These are phyloP conservation scores for Ammodytes marinus DNA, from an alignment of 2,113 vertebrate species.

Conservation along the genomic window DNA sequence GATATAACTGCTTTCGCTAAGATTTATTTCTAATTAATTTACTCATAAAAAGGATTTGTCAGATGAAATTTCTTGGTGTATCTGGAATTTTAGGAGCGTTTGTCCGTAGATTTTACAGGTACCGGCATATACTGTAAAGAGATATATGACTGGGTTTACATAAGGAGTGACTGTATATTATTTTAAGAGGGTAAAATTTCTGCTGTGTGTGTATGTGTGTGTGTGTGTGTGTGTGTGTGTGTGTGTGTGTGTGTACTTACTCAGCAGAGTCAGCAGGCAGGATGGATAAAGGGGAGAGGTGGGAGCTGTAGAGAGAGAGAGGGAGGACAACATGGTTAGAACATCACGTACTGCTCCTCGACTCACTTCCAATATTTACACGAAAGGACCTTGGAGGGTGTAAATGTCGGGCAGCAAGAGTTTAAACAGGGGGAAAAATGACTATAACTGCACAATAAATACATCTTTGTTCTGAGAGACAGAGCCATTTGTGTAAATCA, in stretches of 20 bases:
- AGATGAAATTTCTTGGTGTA: neutral
- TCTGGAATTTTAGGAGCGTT: neutral
- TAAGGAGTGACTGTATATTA: neutral
- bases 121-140: neutral
- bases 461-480: neutral
- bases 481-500: neutral
- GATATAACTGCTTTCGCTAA: neutral
- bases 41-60: neutral
- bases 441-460: neutral
- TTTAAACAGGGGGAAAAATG: slow-evolving; percentile 37
- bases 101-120: neutral
- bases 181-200: neutral
- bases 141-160: neutral
- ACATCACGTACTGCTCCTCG: slow-evolving; percentile 46
- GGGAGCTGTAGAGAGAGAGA: slow-evolving; percentile 87
- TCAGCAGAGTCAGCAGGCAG: slow-evolving; percentile 93
- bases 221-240: slow-evolving; percentile 16
- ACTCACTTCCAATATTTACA: slow-evolving; percentile 20
- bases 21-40: neutral
- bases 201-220: neutral
- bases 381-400: slow-evolving; percentile 36
- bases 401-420: neutral
- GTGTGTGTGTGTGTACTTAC: slow-evolving; percentile 85
- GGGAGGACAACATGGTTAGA: slow-evolving; percentile 64
- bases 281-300: slow-evolving; percentile 92